These are phyloP conservation scores for Calephelis perditalis DNA, from an alignment of 2,888 invertebrate genomes.

Conservation along the genomic window DNA sequence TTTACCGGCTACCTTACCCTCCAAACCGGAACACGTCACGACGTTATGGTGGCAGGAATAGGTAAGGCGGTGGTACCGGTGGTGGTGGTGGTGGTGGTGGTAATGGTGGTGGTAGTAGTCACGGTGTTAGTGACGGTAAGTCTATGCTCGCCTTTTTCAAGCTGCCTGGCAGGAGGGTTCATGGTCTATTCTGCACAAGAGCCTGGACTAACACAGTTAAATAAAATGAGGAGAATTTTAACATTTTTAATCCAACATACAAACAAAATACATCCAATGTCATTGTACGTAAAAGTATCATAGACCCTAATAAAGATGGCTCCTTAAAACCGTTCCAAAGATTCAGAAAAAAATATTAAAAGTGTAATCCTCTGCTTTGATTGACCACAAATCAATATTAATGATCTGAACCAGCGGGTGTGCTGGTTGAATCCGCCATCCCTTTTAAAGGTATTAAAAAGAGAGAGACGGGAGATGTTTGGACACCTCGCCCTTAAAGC, in stretches of 20 bases:
- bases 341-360: conserved; percentile 66
- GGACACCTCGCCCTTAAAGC: conserved; percentile 75
- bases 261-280: conserved; percentile 29
- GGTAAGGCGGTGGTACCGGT: too few species aligned
- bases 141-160: too few species aligned
- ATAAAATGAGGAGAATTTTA: too few species aligned
- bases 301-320: conserved; percentile 42
- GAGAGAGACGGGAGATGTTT: conserved; percentile 57
- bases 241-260: background rate
- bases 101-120: too few species aligned
- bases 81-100: too few species aligned
- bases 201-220: too few species aligned
- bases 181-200: too few species aligned
- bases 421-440: conserved; percentile 48
- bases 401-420: conserved; percentile 74
- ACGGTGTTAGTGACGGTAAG: too few species aligned
- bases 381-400: conserved; percentile 80
- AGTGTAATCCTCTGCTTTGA: conserved; percentile 76
- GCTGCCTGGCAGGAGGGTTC: too few species aligned
- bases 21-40: too few species aligned
- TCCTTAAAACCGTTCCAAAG: conserved; percentile 43
- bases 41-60: too few species aligned
- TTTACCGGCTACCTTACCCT: too few species aligned
- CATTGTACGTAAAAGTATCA: conserved; percentile 34
- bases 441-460: conserved; percentile 36